Conservation (phyloP, 2,888 invertebrate genomes). For the Phymatocera aterrima region DNA sequence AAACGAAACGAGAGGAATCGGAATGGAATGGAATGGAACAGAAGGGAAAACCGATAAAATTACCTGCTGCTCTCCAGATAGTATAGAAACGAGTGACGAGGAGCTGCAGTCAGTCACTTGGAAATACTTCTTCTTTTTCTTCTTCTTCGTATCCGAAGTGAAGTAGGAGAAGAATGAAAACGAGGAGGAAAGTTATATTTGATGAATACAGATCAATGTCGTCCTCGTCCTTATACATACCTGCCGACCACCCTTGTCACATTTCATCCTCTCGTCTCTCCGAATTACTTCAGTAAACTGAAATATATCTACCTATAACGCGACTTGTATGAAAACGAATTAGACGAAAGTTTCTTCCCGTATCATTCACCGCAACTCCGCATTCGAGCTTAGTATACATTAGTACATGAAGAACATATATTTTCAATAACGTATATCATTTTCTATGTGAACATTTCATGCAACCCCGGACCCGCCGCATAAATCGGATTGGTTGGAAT, state of each 20-base stretch:
- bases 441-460: not conserved
- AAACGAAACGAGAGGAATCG: not conserved
- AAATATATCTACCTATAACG: too few species aligned
- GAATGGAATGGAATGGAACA: not conserved
- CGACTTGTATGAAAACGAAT: too few species aligned
- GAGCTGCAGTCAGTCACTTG: conserved; percentile 60
- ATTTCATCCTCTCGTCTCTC: not conserved
- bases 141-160: not conserved
- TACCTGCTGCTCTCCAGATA: conserved; percentile 51
- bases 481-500: conserved; percentile 1
- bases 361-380: too few species aligned
- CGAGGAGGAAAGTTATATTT: conserved; percentile 52
- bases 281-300: not conserved
- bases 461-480: not conserved
- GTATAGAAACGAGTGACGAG: conserved; percentile 43
- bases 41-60: conserved; percentile 1
- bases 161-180: conserved; percentile 31
- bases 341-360: too few species aligned
- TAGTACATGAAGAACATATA: not conserved
- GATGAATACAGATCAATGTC: conserved; percentile 57
- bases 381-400: too few species aligned
- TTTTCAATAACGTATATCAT: not conserved
- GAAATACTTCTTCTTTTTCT: conserved; percentile 53
- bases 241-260: not conserved
- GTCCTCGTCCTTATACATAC: not conserved